Evolutionary conservation across 2,113 vertebrate genomes (phyloP).

Genomic region (Canis aureus): DNA sequence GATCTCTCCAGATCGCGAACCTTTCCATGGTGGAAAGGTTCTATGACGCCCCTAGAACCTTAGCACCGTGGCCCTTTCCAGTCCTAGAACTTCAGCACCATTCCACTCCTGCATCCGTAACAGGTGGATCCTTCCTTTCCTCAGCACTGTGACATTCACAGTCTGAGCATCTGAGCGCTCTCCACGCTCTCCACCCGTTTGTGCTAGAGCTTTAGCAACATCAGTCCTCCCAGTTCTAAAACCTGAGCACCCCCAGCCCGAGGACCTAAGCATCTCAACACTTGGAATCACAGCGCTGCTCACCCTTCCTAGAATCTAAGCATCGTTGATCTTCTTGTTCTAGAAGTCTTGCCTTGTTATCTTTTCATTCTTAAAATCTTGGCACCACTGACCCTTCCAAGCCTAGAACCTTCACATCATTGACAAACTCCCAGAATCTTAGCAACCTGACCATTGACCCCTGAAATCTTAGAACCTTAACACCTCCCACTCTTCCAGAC

Average conservation of each 20-base stretch:
- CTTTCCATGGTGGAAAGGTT: background rate
- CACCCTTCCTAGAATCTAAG: background rate
- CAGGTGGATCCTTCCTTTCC: background rate
- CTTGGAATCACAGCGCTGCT: rapidly evolving
- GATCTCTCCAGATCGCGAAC: background rate
- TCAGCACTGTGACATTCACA: background rate
- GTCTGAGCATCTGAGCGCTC: background rate
- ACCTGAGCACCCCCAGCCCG: background rate
- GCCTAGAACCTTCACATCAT: background rate
- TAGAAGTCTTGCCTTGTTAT: background rate
- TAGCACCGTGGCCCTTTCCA: no score
- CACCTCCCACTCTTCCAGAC: background rate
- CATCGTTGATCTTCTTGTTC: background rate
- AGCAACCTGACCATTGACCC: background rate
- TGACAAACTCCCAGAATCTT: background rate
- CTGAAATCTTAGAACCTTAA: background rate
- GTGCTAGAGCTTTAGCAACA: background rate
- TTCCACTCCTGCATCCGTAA: background rate
- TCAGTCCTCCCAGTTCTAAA: background rate
- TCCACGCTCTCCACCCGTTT: background rate
- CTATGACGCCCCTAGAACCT: background rate
- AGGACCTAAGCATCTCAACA: background rate
- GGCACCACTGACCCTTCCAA: background rate
- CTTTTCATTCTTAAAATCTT: background rate
- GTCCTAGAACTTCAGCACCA: background rate